Evolutionary conservation across 2,113 vertebrate genomes (phyloP), one percentile per base, ranked within the genome.

Genomic region (Apeltes quadracus): DNA sequence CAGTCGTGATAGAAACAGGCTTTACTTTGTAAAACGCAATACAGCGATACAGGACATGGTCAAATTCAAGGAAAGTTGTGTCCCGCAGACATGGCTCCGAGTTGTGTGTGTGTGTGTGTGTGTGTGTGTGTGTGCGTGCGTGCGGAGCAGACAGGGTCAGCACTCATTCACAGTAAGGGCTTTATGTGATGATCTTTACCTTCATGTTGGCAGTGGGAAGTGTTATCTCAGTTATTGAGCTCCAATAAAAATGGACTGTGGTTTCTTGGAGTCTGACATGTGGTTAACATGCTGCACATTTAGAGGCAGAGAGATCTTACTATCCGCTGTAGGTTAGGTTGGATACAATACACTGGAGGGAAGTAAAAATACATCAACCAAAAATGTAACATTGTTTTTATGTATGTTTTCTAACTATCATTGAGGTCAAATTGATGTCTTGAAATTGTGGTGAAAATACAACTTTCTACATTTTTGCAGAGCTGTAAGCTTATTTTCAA

Each of bases 1-100:
- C 79, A 54, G 68, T 71, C 78, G 61, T 87, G 91, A 92, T 88
- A 93, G 91, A 88, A 88, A 86, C 78, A 85, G 85, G 76, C 80
- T 91, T 88, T 84, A 76, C 77, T 78, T 76, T 83, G 70, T 84
- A 88, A 86, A 87, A 84, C 9, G 69, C 88, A 87, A 84, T 80
- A 70, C 80, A 71, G 75, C 29, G 51, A 68, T 59, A 57, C 7
- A 68, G 67, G 79, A 39, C 77, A 66, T 34, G 75, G 57, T 83
- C 76, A 68, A 57, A 79, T 84, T 82, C 79, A 70, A 68, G 62
- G 66, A 59, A 58, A 68, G 63, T 34, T 4, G n/a, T 54, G 58
- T 20, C 54, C 41, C 71, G 50, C 41, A 38, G 25, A 10, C 44
- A 72, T 44, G 64, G 14, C 79, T 57, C 27, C 27, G 71, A 85